Percentiles rank a stretch among this genome's conserved stretches.
Evolutionary conservation across 2,888 invertebrate species (phyloP).

Genomic region (Dusona sp.): DNA sequence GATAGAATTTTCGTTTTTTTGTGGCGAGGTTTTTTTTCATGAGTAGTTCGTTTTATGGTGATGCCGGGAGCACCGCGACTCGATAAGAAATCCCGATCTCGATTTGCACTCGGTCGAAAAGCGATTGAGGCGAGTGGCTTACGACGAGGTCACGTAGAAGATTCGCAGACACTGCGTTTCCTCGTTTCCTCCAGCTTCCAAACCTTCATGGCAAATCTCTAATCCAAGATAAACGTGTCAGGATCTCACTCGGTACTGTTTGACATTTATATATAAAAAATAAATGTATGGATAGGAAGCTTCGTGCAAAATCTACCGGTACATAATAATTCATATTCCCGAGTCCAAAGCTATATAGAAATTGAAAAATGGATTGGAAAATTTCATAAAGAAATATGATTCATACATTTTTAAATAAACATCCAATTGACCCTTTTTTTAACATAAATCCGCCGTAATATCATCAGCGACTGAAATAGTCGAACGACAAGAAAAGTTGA

Average conservation of each 20-base stretch:
- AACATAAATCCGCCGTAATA: not conserved
- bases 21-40: not conserved
- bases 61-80: conserved; percentile 52
- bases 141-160: conserved; percentile 58
- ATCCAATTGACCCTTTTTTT: conserved; percentile 1
- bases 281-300: not conserved
- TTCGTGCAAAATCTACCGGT: not conserved
- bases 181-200: conserved; percentile 29
- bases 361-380: not conserved
- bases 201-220: conserved; percentile 48
- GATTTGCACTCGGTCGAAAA: conserved; percentile 49
- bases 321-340: not conserved
- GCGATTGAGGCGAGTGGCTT: conserved; percentile 34
- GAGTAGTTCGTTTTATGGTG: conserved; percentile 29
- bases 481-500: not conserved
- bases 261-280: conserved; percentile 9
- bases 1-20: not conserved
- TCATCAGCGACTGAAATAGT: not conserved
- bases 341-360: not conserved
- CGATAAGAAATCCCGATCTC: conserved; percentile 55
- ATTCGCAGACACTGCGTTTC: conserved; percentile 29
- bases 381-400: not conserved
- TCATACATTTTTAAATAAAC: not conserved
- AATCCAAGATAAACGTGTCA: conserved; percentile 56
- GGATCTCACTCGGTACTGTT: conserved; percentile 44